Conservation (phyloP, 2,113 vertebrate genomes). For the Poeciliopsis turrubarensis region DNA sequence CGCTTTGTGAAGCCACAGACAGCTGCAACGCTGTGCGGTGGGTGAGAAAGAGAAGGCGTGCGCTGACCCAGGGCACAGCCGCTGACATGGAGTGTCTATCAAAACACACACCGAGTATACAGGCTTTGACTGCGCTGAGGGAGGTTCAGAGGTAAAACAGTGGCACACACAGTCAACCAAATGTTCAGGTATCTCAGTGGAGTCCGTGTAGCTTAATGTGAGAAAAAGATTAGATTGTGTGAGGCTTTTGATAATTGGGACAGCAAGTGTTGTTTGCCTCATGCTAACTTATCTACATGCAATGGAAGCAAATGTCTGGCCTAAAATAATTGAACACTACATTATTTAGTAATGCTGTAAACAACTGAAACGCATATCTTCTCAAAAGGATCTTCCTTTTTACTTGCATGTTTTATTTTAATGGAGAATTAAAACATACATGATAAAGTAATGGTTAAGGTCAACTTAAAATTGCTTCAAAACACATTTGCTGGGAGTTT, state of each 20-base stretch:
- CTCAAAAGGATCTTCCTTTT: neutral
- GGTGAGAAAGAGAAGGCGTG: constrained; percentile 42
- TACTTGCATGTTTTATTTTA: neutral
- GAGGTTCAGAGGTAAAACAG: constrained; percentile 53
- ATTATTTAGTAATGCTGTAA: neutral
- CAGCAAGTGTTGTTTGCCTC: neutral
- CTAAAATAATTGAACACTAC: neutral
- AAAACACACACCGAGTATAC: constrained; percentile 40
- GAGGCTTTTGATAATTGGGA: neutral
- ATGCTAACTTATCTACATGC: neutral
- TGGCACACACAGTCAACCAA: constrained; percentile 16
- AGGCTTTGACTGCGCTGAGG: constrained; percentile 56
- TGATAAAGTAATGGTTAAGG: neutral
- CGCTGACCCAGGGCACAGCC: constrained; percentile 53
- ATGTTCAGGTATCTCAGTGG: constrained; percentile 3
- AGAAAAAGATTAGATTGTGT: constrained; percentile 5
- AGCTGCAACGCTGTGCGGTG: constrained; percentile 43
- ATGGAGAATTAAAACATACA: neutral
- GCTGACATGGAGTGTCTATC: constrained; percentile 65
- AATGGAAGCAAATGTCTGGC: neutral
- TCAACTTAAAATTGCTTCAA: neutral
- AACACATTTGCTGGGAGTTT: neutral
- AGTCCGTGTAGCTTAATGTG: constrained; percentile 10
- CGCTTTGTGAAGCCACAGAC: constrained; percentile 72
- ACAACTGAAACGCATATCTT: neutral